A percentile compares a stretch with the other conserved stretches of the same genome.
phyloP scores from a whole-genome alignment of 2,888 invertebrate species.

The Atethmia centrago region DNA sequence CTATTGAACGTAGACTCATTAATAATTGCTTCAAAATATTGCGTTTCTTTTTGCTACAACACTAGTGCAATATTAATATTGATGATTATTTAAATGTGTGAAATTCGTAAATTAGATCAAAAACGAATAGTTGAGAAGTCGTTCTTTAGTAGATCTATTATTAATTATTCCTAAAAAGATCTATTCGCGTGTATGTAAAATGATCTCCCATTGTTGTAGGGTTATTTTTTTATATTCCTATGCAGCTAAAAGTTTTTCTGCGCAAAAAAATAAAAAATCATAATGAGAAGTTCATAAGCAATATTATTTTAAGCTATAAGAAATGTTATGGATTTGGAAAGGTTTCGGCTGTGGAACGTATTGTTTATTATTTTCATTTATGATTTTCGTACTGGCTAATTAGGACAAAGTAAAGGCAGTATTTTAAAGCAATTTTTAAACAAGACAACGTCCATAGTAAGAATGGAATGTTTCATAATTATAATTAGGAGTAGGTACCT shows the following conservation, averaged over 20 bases:
- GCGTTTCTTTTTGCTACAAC: neutral
- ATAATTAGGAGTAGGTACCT: conserved; percentile 38
- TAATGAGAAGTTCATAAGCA: neutral
- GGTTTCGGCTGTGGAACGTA: neutral
- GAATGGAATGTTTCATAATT: conserved; percentile 52
- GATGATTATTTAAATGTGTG: neutral
- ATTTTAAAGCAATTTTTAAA: conserved; percentile 56
- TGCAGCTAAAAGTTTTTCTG: neutral
- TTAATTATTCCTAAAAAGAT: conserved; percentile 1
- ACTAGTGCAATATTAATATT: neutral
- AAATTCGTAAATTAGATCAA: conserved; percentile 11
- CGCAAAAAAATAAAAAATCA: neutral
- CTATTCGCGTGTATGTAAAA: neutral
- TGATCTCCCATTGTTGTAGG: conserved; percentile 5
- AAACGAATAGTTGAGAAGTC: conserved; percentile 4
- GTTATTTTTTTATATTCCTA: neutral
- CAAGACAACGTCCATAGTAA: conserved; percentile 31
- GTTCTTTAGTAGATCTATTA: neutral
- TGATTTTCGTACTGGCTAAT: neutral
- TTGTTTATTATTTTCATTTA: neutral
- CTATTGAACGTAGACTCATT: conserved; percentile 22
- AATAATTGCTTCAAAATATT: conserved; percentile 56
- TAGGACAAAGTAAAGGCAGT: conserved; percentile 30
- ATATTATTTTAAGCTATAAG: neutral
- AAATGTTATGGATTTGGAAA: neutral